Percentiles rank a stretch among this genome's conserved stretches.
phyloP scores from a whole-genome alignment of 2,797 vertebrate genomes.

The Crocodylus rhombifer region DNA sequence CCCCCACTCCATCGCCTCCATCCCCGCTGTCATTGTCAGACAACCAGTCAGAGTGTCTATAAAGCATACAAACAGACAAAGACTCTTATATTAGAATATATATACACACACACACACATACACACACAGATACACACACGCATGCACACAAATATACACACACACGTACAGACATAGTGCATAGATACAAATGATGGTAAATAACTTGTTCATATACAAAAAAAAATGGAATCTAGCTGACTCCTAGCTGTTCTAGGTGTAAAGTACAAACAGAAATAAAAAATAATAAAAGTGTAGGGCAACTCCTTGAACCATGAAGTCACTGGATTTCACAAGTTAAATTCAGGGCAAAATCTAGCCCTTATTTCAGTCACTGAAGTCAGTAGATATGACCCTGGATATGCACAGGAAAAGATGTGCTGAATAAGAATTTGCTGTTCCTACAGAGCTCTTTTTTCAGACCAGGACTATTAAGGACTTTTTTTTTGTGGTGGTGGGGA shows the following conservation, averaged over 20 bases:
- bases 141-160: too few species aligned
- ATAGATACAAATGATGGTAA: neutral
- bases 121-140: too few species aligned
- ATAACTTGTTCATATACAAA: neutral
- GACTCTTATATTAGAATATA: too few species aligned
- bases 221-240: neutral
- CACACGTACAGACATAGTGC: too few species aligned
- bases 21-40: too few species aligned
- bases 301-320: neutral
- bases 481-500: neutral
- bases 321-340: neutral
- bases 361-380: neutral
- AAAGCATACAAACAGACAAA: too few species aligned
- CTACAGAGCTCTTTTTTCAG: slow-evolving; percentile 22
- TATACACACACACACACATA: too few species aligned
- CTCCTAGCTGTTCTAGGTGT: neutral
- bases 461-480: neutral
- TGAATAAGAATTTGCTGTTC: neutral
- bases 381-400: slow-evolving; percentile 5
- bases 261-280: neutral
- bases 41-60: too few species aligned
- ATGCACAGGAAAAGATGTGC: neutral
- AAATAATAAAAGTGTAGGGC: neutral
- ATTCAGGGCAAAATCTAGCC: neutral
- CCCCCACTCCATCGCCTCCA: too few species aligned